Base-by-base conservation (phyloP, 2,888 invertebrate genomes). In the Ennomos quercinarius region DNA sequence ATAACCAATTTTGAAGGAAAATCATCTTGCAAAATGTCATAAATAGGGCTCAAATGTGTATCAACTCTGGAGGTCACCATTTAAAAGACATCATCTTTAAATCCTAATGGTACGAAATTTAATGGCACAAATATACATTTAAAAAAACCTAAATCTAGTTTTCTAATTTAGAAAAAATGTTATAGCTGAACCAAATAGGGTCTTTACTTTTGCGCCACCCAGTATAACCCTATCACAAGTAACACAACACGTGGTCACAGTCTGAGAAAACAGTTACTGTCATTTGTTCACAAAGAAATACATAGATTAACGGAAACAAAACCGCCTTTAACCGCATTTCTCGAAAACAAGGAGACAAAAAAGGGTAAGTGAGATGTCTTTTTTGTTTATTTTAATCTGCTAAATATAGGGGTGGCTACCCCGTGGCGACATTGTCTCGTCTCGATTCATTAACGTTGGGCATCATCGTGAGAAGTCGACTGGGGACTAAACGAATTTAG, bases 351-450 rank as follows among this genome's bases (percentile, higher is more conserved):
- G 48, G 63, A 44, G 49, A 55, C 42, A 50, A 51, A 51, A 42
- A 49, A 45, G 53, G 50, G 47, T 47, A 42, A 60, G 57, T 35
- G 58, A 50, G 47, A 13, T 13, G 34, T 8, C 17, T 34, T 46
- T 66, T 52, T 61, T 63, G 48, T 64, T 50, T 67, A 47, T 58
- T 54, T 50, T 64, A 65, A 65, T 64, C 64, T 64, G 58, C 10
- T 52, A 56, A 61, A 52, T 40, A 62, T 60, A 64, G 57, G 64
- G 66, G 64, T 61, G 57, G 50, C 48, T 43, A 34, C 50, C 54
- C 57, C 43, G 60, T 13, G 51, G 62, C 36, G 57, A 55, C n/a
- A 57, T 64, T 63, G 61, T 64, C 49, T 66, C 37, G 56, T 48
- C 48, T 52, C 41, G 43, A 51, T 47, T 61, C 60, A 52, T 61